phyloP scores from a whole-genome alignment of 2,797 vertebrate genomes.

The Oryzias sinensis region DNA sequence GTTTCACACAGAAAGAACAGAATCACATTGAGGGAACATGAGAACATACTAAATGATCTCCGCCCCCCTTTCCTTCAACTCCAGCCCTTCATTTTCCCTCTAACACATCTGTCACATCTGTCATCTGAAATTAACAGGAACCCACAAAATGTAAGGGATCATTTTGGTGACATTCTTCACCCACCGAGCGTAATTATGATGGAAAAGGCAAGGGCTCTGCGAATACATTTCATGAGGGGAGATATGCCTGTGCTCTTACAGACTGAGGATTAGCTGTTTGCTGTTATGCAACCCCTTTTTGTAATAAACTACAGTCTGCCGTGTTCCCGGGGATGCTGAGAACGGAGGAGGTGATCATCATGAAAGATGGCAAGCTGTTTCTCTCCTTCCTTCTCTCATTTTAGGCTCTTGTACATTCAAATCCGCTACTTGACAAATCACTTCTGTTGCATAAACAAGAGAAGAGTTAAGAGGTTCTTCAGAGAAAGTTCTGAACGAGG shows the following conservation, averaged over 20 bases:
- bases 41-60: not conserved
- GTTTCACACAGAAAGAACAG: too few relatives aligned
- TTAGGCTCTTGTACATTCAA: constrained; percentile 55
- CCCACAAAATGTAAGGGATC: constrained; percentile 39
- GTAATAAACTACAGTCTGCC: constrained; percentile 94
- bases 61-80: not conserved
- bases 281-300: constrained; percentile 85
- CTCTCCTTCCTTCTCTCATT: constrained; percentile 51
- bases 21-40: not conserved
- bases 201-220: constrained; percentile 68
- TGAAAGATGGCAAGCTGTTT: constrained; percentile 81
- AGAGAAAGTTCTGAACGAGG: constrained; percentile 41
- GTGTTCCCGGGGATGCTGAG: constrained; percentile 91
- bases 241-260: constrained; percentile 67
- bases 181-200: constrained; percentile 61
- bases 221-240: constrained; percentile 75
- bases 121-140: constrained; percentile 51
- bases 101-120: constrained; percentile 21
- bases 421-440: constrained; percentile 63
- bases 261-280: constrained; percentile 79
- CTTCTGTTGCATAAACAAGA: constrained; percentile 52
- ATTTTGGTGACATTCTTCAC: constrained; percentile 69
- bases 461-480: constrained; percentile 36
- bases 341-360: constrained; percentile 91
- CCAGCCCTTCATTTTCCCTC: not conserved